phyloP scores from a whole-genome alignment of 2,888 invertebrate species.

The Limnephilus lunatus region DNA sequence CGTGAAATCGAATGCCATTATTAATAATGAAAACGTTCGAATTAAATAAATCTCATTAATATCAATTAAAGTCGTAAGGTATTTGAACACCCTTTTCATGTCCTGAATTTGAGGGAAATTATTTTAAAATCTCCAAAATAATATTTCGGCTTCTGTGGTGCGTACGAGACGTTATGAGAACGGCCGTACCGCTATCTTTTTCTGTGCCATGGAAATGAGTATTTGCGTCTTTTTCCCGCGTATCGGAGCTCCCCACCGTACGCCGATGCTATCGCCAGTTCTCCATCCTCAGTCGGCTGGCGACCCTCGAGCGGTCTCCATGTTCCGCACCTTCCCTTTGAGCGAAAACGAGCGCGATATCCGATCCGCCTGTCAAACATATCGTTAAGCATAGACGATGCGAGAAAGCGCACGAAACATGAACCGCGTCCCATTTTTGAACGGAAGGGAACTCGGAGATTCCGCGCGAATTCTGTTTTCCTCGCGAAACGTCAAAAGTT shows the following conservation, averaged over 20 bases:
- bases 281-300: constrained; percentile 60
- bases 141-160: neutral
- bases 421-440: constrained; percentile 5
- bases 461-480: constrained; percentile 69
- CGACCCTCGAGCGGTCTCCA: constrained; percentile 66
- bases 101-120: neutral
- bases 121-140: neutral
- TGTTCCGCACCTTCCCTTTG: constrained; percentile 69
- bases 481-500: constrained; percentile 67
- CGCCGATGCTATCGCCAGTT: neutral
- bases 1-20: neutral
- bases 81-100: neutral
- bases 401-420: constrained; percentile 12
- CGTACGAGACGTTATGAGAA: constrained; percentile 6
- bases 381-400: constrained; percentile 31
- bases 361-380: constrained; percentile 46
- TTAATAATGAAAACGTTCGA: neutral
- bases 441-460: constrained; percentile 55
- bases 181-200: constrained; percentile 12
- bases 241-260: constrained; percentile 31
- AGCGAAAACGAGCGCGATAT: constrained; percentile 16
- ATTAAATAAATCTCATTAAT: neutral
- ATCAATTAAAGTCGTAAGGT: neutral
- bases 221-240: constrained; percentile 42
- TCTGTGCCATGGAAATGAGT: constrained; percentile 13